These are phyloP conservation scores for Calliopsis andreniformis DNA, from an alignment of 1,140 invertebrate genomes.

Conservation along the genomic window DNA sequence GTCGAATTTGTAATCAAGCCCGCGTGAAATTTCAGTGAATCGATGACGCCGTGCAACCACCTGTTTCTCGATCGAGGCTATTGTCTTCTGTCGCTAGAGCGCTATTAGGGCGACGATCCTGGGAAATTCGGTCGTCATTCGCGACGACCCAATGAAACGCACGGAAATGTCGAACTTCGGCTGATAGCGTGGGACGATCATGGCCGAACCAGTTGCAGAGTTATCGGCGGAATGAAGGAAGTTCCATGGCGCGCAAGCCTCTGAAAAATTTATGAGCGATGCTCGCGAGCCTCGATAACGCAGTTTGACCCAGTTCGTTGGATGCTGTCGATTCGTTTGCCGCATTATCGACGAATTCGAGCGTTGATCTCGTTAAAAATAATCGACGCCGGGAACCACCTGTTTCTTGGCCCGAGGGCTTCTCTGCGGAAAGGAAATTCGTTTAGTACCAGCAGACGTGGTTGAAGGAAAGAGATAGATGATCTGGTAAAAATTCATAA, in stretches of 20 bases:
- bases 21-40: conserved; percentile 3
- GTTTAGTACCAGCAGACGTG: too few relatives aligned
- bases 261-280: conserved; percentile 22
- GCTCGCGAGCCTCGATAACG: neutral
- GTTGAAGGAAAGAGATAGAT: too few relatives aligned
- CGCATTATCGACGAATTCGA: neutral
- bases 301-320: conserved; percentile 10
- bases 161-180: neutral
- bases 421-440: too few relatives aligned
- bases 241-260: neutral
- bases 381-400: conserved; percentile 25
- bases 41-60: neutral
- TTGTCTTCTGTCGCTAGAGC: neutral
- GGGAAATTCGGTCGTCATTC: neutral
- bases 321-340: neutral
- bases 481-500: neutral
- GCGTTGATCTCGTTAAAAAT: conserved; percentile 3
- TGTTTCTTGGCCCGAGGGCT: neutral
- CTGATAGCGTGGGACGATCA: neutral
- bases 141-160: neutral
- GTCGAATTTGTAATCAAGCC: neutral
- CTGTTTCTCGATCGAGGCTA: conserved; percentile 6
- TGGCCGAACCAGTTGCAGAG: neutral
- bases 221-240: neutral
- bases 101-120: neutral